These are phyloP conservation scores for Lampris megalopsis DNA, from an alignment of 2,113 vertebrate genomes.

Conservation along the genomic window DNA sequence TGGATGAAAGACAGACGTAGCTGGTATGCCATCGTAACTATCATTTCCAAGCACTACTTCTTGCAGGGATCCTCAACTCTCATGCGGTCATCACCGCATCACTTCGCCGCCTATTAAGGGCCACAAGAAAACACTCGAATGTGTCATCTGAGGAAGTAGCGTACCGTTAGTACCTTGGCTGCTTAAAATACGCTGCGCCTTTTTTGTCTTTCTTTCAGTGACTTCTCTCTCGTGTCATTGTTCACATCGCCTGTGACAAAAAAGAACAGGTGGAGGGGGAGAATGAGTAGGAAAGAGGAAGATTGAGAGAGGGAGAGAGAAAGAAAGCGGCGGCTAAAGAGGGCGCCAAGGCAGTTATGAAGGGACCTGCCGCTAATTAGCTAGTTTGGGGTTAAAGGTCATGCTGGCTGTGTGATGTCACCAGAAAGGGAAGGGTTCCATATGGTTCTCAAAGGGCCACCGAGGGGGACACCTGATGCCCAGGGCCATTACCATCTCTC, in stretches of 20 bases:
- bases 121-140: background rate
- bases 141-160: no score
- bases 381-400: constrained; percentile 77
- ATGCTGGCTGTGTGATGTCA: constrained; percentile 73
- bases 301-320: constrained; percentile 44
- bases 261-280: constrained; percentile 71
- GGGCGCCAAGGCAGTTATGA: constrained; percentile 55
- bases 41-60: constrained; percentile 21
- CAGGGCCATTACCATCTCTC: constrained; percentile 46
- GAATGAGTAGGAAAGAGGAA: constrained; percentile 16
- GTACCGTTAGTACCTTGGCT: no score
- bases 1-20: constrained; percentile 55
- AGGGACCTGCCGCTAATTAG: constrained; percentile 81
- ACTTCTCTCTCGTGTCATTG: constrained; percentile 11
- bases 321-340: constrained; percentile 33
- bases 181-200: no score
- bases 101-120: background rate
- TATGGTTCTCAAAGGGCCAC: constrained; percentile 66
- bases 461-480: constrained; percentile 61
- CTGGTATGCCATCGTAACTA: constrained; percentile 38
- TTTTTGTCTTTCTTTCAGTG: background rate
- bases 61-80: constrained; percentile 11
- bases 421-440: constrained; percentile 71
- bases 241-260: constrained; percentile 52
- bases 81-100: constrained; percentile 11